Conservation (phyloP, 2,113 vertebrate genomes). For the Gallinago undulata region DNA sequence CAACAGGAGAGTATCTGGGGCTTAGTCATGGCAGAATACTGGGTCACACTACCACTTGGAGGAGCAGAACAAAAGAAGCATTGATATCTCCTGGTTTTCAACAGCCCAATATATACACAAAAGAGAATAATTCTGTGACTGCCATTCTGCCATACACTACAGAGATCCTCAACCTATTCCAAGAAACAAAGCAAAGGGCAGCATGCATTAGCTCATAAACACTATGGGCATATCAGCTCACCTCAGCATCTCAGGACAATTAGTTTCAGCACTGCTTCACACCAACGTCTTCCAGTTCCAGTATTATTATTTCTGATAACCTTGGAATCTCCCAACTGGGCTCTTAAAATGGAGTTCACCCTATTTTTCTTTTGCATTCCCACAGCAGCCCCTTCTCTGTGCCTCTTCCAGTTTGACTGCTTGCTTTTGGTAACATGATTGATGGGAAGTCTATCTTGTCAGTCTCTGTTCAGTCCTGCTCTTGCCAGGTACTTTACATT, state of each 20-base stretch:
- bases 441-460: background rate
- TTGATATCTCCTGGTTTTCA: background rate
- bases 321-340: background rate
- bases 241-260: background rate
- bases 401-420: background rate
- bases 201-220: background rate
- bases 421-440: background rate
- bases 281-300: background rate
- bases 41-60: background rate
- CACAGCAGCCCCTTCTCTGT: background rate
- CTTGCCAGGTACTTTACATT: background rate
- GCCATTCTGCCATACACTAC: background rate
- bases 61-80: background rate
- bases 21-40: background rate
- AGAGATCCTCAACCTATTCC: background rate
- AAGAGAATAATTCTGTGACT: background rate
- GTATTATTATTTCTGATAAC: background rate
- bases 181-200: background rate
- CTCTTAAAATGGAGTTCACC: background rate
- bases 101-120: background rate
- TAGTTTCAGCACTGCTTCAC: background rate
- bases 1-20: background rate
- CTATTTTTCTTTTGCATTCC: background rate
- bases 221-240: background rate
- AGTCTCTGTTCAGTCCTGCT: background rate